Evolutionary conservation across 1,140 invertebrate genomes (phyloP).

Genomic region (Drosophila prosaltans): DNA sequence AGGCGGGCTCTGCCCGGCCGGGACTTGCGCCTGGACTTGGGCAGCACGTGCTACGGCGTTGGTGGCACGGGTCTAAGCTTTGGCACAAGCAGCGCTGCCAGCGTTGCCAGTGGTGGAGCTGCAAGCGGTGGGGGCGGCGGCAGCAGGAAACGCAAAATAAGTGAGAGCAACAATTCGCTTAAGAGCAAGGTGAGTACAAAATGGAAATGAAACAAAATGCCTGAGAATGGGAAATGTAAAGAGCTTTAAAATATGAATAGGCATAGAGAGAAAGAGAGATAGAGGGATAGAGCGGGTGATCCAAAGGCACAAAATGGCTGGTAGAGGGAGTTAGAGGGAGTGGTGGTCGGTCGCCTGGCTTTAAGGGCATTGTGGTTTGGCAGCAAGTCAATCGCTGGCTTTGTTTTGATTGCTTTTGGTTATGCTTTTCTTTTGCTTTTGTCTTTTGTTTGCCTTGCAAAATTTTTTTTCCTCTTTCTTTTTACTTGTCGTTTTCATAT

Average conservation of each 20-base stretch:
- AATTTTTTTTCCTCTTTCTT: conserved; percentile 25
- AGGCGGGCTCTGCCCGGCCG: conserved; percentile 60
- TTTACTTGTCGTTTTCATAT: not conserved
- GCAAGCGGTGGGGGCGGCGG: conserved; percentile 50
- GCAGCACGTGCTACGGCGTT: conserved; percentile 73
- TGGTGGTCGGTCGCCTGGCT: conserved; percentile 9
- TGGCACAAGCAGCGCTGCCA: conserved; percentile 41
- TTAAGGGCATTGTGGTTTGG: conserved; percentile 32
- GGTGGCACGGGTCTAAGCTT: conserved; percentile 69
- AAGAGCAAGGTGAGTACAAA: conserved; percentile 74
- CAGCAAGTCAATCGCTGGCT: conserved; percentile 66
- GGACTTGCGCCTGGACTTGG: conserved; percentile 76
- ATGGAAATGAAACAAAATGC: conserved; percentile 29
- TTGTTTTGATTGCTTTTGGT: conserved; percentile 76
- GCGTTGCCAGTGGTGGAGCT: conserved; percentile 48
- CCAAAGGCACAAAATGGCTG: not conserved
- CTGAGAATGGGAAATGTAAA: conserved; percentile 7
- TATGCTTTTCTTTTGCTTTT: conserved; percentile 46
- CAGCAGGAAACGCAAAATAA: conserved; percentile 84
- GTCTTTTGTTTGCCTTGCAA: conserved; percentile 39
- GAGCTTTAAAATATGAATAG: not conserved
- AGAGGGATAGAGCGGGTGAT: not conserved
- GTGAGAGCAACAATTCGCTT: conserved; percentile 81
- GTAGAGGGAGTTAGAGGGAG: not conserved
- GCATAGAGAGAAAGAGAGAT: not conserved